phyloP scores from a whole-genome alignment of 1,140 invertebrate species.

The Platorchestia sp. region DNA sequence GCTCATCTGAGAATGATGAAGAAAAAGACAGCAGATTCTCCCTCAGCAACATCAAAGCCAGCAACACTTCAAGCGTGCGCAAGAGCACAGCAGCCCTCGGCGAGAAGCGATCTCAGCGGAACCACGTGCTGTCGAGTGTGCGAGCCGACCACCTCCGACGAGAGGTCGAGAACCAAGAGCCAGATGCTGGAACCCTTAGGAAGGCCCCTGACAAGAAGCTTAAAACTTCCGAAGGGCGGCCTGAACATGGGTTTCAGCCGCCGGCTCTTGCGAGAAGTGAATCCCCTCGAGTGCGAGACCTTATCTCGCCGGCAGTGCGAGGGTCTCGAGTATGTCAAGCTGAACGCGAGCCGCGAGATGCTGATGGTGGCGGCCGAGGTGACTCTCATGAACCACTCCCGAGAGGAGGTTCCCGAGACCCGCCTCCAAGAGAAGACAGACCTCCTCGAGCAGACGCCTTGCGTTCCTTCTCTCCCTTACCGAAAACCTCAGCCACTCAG shows the following conservation, averaged over 20 bases:
- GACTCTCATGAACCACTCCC: constrained; percentile 30
- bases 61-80: not conserved
- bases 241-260: constrained; percentile 76
- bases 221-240: constrained; percentile 87
- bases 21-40: constrained; percentile 57
- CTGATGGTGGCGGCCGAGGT: constrained; percentile 49
- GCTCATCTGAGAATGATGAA: constrained; percentile 65
- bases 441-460: not conserved
- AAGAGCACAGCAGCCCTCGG: constrained; percentile 29
- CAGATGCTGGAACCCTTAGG: constrained; percentile 64
- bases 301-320: not conserved
- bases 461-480: constrained; percentile 17
- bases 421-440: not conserved
- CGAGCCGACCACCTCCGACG: constrained; percentile 55
- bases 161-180: constrained; percentile 66
- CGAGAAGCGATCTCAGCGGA: constrained; percentile 11
- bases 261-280: constrained; percentile 67
- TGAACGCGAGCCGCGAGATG: constrained; percentile 50
- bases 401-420: not conserved
- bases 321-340: constrained; percentile 45
- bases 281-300: constrained; percentile 57
- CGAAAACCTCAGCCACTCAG: not conserved
- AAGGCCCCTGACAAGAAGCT: constrained; percentile 83
- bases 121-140: not conserved
- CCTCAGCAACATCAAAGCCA: constrained; percentile 37